phyloP scores from a whole-genome alignment of 2,888 invertebrate genomes.

The Mystacides longicornis region DNA sequence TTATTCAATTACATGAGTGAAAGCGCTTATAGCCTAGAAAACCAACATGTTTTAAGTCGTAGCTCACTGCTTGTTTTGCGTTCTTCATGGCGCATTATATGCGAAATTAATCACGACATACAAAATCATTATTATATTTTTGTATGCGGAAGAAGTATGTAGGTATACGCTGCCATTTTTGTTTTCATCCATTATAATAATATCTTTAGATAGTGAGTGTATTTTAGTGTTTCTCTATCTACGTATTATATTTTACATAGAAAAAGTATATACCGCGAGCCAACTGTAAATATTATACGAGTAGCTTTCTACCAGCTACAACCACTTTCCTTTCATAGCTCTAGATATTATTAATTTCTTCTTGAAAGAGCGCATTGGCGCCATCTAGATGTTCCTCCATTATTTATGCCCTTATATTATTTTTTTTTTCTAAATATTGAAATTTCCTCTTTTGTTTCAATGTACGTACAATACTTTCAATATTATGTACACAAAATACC shows the following conservation, averaged over 20 bases:
- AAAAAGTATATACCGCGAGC: neutral
- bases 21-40: too few species aligned
- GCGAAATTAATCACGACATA: neutral
- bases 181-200: slow-evolving; percentile 8
- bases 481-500: neutral
- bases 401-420: slow-evolving; percentile 19
- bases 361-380: slow-evolving; percentile 16
- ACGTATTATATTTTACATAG: slow-evolving; percentile 13
- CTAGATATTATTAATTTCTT: slow-evolving; percentile 19
- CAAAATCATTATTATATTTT: neutral
- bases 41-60: too few species aligned
- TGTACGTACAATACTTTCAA: neutral
- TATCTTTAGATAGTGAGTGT: slow-evolving; percentile 1
- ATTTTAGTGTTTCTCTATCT: slow-evolving; percentile 6
- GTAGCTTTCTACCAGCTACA: slow-evolving; percentile 8
- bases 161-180: neutral
- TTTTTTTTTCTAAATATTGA: slow-evolving; percentile 8
- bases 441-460: slow-evolving; percentile 6
- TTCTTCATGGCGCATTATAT: too few species aligned
- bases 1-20: too few species aligned
- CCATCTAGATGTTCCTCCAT: slow-evolving; percentile 19
- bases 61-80: too few species aligned
- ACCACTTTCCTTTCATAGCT: slow-evolving; percentile 14
- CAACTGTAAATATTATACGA: neutral
- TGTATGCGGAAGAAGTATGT: slow-evolving; percentile 2